Base-by-base conservation (phyloP, 2,888 invertebrate species). In the Caenorhabditis sp. region DNA sequence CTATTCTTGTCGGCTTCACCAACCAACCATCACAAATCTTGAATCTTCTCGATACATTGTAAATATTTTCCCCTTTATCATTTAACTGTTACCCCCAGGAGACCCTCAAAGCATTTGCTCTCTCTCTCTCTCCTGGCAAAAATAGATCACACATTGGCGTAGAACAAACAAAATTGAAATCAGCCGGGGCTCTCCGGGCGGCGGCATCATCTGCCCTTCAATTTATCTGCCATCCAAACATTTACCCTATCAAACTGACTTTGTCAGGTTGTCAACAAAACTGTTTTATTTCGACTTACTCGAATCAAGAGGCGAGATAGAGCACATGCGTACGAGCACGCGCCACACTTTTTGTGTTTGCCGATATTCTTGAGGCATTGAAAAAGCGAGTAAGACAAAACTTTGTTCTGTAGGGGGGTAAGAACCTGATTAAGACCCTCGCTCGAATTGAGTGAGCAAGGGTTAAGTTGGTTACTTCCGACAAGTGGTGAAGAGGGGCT, bases 211-310 rank as follows among this genome's bases (percentile, higher is more conserved):
- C 50, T n/a, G n/a, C n/a, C 11, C 22, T 55, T 63, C 30, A 52
- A 68, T 66, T 68, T 43, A 70, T 70, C 59, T 53, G 45, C 41
- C 53, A 50, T 41, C 52, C 65, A 70, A 70, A 70, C 70, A 70
- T 70, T 68, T 45, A 48, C 56, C 41, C 26, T 39, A 27, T 2
- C 22, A 11, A 8, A n/a, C n/a, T n/a, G 15, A 46, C 55, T 53
- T 63, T 53, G 53, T 63, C 52, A 48, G 48, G 66, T 66, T 66
- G 66, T 66, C 66, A 66, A 66, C 53, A 66, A 66, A 65, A 66
- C 66, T 66, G 66, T 66, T 66, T 66, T 56, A 65, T 45, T 9
- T n/a, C 39, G 27, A 22, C 50, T 46, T 52, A 45, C 50, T 27
- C 15, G 56, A 48, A 37, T 7, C 32, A 35, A 27, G 24, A 46